phyloP scores from a whole-genome alignment of 2,113 vertebrate species.

The Alces alces region DNA sequence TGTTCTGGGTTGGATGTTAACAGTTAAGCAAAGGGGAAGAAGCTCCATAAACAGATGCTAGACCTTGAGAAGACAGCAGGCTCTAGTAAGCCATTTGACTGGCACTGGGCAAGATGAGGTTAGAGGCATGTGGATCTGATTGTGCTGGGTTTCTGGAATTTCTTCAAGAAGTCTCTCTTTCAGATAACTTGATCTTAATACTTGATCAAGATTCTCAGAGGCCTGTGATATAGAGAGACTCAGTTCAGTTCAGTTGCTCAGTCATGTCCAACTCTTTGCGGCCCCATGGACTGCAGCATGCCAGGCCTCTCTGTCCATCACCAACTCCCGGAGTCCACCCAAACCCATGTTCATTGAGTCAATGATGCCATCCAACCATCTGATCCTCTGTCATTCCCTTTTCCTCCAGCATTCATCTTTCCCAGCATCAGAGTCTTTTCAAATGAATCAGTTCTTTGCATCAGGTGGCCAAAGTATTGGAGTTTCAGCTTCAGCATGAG shows the following conservation, averaged over 20 bases:
- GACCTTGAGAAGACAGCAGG: neutral
- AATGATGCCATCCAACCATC: neutral
- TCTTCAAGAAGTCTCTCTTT: neutral
- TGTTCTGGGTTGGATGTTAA: neutral
- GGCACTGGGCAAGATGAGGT: neutral
- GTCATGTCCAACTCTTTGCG: fast-evolving
- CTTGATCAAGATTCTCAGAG: neutral
- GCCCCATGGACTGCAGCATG: neutral
- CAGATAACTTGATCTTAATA: neutral
- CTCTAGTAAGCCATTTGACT: neutral
- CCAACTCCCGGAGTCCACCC: neutral
- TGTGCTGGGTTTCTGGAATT: neutral
- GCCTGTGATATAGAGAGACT: neutral
- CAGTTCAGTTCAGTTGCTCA: neutral
- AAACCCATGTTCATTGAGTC: neutral
- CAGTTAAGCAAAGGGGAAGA: neutral
- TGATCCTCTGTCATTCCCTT: neutral
- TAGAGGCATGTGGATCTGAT: neutral
- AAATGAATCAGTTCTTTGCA: neutral
- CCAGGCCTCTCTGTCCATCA: neutral
- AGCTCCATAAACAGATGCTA: neutral
- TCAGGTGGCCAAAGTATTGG: neutral
- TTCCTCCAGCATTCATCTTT: neutral
- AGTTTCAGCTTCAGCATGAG: neutral
- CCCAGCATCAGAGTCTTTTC: neutral